Base-by-base conservation (phyloP, 1,140 invertebrate genomes). In the Oryctes rhinoceros region DNA sequence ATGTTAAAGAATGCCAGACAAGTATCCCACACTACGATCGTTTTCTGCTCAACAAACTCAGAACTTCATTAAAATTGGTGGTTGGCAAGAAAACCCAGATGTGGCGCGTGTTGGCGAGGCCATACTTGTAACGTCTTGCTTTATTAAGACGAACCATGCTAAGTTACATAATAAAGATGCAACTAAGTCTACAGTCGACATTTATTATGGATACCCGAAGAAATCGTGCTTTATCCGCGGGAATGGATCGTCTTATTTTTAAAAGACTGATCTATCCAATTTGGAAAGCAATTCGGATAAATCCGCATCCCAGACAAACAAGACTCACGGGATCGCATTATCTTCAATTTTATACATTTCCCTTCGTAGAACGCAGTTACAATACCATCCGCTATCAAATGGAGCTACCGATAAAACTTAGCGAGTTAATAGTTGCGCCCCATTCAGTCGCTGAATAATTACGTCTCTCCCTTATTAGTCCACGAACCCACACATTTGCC, bases 261-360 rank as follows among this genome's bases (percentile, higher is more conserved):
- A 78, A 82, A 79, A 82, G 81, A 82, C 78, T 79, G 81, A 82
- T 82, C 76, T 81, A 47, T 76, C 80, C 81, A 82, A 81, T 82
- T 82, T 74, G 75, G 75, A 77, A 82, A 82, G 81, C 81, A 82
- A 82, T 82, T 79, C 77, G 78, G 78, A 81, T 82, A 82, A 82
- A 82, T 81, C 81, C 80, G 80, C 24, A 82, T 47, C 78, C 79
- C 65, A 78, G 80, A 74, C 81, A 82, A 82, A 82, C 81, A 82
- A 82, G 81, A 35, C 81, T 82, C 81, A 44, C 53, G 81, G 74
- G 81, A 78, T 65, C 67, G 67, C 80, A 82, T 82, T 82, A 82
- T 82, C 81, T 81, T 82, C 80, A 82, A 82, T 82, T 82, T 82
- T 82, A 79, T 81, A 81, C 80, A 79, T 82, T 81, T 82, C 78